A percentile compares a stretch with the other conserved stretches of the same genome.
These are phyloP conservation scores for Passer domesticus DNA, from an alignment of 2,113 vertebrate species.

Conservation along the genomic window DNA sequence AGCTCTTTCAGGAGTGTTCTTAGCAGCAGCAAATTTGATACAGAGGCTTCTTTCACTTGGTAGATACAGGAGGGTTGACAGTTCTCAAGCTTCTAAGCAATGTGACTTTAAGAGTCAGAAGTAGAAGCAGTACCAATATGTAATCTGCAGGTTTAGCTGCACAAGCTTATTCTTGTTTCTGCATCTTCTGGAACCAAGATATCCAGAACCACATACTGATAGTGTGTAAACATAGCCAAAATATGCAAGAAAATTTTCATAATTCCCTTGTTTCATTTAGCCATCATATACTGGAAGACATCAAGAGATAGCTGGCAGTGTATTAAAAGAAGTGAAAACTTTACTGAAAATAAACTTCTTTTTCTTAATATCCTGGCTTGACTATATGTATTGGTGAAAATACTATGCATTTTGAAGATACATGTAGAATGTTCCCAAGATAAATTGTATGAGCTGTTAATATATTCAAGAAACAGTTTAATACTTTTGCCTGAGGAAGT, in stretches of 20 bases:
- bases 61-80: not conserved
- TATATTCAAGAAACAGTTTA: not conserved
- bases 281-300: not conserved
- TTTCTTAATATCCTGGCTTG: not conserved
- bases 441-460: not conserved
- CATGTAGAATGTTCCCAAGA: fast-evolving
- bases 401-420: not conserved
- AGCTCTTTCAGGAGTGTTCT: not conserved
- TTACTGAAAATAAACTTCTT: not conserved
- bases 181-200: not conserved
- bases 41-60: not conserved
- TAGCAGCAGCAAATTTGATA: not conserved
- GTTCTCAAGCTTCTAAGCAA: not conserved
- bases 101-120: not conserved
- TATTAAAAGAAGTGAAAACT: not conserved
- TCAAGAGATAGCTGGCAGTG: not conserved
- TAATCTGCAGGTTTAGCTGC: not conserved
- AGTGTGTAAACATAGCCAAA: not conserved
- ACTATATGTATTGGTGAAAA: not conserved
- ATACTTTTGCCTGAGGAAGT: not conserved
- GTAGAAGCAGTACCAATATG: not conserved
- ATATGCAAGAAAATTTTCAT: not conserved
- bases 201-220: not conserved
- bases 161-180: not conserved
- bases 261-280: not conserved